Base-by-base conservation (phyloP, 2,888 invertebrate genomes). In the Tinea trinotella region DNA sequence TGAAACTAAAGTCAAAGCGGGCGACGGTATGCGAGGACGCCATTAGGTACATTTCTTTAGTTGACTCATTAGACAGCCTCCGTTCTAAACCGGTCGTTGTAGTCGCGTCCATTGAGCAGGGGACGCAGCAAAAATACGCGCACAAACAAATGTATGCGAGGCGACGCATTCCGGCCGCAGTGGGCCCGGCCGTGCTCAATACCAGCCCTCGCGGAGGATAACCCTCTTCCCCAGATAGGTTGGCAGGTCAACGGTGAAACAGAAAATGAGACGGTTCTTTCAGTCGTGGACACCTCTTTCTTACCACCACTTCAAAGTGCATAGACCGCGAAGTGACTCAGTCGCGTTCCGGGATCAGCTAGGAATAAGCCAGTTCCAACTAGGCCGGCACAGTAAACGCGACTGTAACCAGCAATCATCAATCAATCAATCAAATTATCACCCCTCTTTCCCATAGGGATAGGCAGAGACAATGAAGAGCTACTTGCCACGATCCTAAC, bases 221-320 rank as follows among this genome's bases (percentile, higher is more conserved):
- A 64, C 63, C 70, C 63, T 66, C 63, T 68, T 66, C 64, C 66
- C 68, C 61, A 64, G 62, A 69, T 65, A 53, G 19, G 56, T 50
- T 7, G 30, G n/a, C 30, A 30, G 30, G 30, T 30, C 30, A 30
- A 30, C 30, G 30, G n/a, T n/a, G 30, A 10, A 13, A 15, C 35
- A 34, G 50, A 18, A 54, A 36, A 36, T 50, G 13, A 22, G 53
- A n/a, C n/a, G 48, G 53, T 30, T 53, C 52, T 53, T n/a, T n/a
- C 55, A 30, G 30, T 7, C 30, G 9, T 7, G 30, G 30, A 30
- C 30, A n/a, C n/a, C n/a, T n/a, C n/a, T n/a, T n/a, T n/a, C n/a
- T n/a, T n/a, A n/a, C n/a, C n/a, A n/a, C n/a, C n/a, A n/a, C n/a
- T n/a, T n/a, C n/a, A n/a, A n/a, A n/a, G n/a, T n/a, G n/a, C n/a